Conservation (phyloP, 2,888 invertebrate species). For the Acanthoscelides obtectus region DNA sequence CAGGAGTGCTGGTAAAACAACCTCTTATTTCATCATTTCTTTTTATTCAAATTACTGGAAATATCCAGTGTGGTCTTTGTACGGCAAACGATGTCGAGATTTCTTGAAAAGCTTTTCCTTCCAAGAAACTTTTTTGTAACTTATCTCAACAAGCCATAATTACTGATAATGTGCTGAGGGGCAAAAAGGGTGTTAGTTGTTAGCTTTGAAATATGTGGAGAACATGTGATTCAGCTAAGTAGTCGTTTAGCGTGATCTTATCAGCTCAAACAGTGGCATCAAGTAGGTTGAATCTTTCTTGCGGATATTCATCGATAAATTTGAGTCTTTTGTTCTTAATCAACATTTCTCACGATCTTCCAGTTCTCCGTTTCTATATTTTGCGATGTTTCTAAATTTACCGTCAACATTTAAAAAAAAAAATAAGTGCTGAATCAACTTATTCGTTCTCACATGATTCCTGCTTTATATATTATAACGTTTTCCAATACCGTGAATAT, state of each 20-base stretch:
- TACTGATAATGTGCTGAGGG: background rate
- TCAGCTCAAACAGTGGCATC: too few relatives aligned
- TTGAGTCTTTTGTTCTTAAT: too few relatives aligned
- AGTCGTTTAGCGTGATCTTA: background rate
- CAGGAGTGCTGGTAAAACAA: background rate
- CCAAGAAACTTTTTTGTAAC: background rate
- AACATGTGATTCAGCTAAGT: background rate
- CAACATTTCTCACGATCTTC: too few relatives aligned
- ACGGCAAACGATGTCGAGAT: background rate
- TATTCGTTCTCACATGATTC: too few relatives aligned
- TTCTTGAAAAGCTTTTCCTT: background rate
- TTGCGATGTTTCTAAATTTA: too few relatives aligned
- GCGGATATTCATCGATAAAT: too few relatives aligned
- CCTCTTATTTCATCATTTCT: background rate
- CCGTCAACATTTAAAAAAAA: too few relatives aligned
- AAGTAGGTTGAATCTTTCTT: too few relatives aligned
- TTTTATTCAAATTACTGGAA: background rate
- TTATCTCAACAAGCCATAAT: background rate
- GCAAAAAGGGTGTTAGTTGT: background rate
- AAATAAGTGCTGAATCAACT: too few relatives aligned
- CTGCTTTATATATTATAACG: too few relatives aligned
- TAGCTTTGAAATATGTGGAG: background rate
- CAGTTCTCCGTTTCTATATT: too few relatives aligned
- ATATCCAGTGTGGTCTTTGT: background rate
- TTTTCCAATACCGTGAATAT: too few relatives aligned